Conservation (phyloP, 2,797 vertebrate species). For the Acipenser oxyrinchus region DNA sequence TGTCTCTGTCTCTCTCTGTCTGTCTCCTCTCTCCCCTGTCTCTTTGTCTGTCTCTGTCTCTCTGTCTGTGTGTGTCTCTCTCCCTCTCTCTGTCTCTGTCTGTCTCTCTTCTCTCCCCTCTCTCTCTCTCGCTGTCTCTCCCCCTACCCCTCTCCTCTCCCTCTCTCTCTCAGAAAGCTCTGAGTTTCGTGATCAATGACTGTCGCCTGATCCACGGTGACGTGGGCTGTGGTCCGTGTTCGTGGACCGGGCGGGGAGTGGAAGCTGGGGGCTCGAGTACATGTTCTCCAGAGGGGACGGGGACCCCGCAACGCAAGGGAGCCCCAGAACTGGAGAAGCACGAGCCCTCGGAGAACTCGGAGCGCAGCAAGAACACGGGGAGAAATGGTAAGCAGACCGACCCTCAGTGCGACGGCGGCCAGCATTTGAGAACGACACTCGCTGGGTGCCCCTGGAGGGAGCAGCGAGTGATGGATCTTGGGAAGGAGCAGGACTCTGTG, state of each 20-base stretch:
- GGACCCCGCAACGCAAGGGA: conserved; percentile 55
- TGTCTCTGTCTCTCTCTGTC: too few relatives aligned
- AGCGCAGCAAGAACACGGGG: conserved; percentile 43
- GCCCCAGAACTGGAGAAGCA: conserved; percentile 78
- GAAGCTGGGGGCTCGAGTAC: conserved; percentile 84
- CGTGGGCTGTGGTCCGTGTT: conserved; percentile 74
- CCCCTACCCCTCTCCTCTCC: too few relatives aligned
- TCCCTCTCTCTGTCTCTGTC: not conserved
- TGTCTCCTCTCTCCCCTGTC: too few relatives aligned
- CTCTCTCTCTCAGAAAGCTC: conserved; percentile 66
- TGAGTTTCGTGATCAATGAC: conserved; percentile 83
- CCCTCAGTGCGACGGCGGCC: too few relatives aligned
- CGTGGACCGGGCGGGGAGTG: conserved; percentile 85
- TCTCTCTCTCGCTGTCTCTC: too few relatives aligned
- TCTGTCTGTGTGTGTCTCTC: too few relatives aligned
- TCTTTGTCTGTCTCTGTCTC: too few relatives aligned
- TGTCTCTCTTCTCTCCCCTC: not conserved
- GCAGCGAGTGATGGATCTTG: too few relatives aligned
- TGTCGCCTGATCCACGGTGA: conserved; percentile 85
- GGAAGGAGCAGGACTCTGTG: too few relatives aligned
- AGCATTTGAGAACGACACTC: too few relatives aligned
- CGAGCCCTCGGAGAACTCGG: conserved; percentile 75
- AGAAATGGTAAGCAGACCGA: conserved; percentile 69
- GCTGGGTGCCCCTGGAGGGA: too few relatives aligned
- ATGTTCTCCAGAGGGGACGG: conserved; percentile 70